Evolutionary conservation across 2,888 invertebrate genomes (phyloP), one percentile per base, ranked within the genome.

Genomic region (Morpho helenor): DNA sequence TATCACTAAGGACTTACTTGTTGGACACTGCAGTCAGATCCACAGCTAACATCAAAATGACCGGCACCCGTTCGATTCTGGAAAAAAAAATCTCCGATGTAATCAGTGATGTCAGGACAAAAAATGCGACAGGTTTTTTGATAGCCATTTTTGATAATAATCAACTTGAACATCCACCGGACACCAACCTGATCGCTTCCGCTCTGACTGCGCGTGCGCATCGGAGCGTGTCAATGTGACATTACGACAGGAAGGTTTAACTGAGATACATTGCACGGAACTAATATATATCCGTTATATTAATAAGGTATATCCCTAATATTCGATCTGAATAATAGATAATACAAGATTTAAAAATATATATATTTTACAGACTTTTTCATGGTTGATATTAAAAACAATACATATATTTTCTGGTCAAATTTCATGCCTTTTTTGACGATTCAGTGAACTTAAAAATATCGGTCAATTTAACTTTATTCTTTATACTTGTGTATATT

Each of bases 1-100:
- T 9, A 10, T 8, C 47, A 40, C 42, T 44, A 49, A 40, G 10
- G 40, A 75, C 86, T 90, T 89, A 95, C 95, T 92, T 95, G 94
- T 79, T 94, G 92, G 60, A 94, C 92, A 78, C 93, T 94, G 85
- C 95, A 95, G 63, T 93, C 93, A 45, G 92, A 91, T 43, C 93
- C 94, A 72, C 95, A 95, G 66, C 93, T 93, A 54, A 94, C 93
- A 74, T 94, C 94, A 69, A 93, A 93, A 72, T 92, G 93, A n/a
- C 91, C 92, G 68, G 93, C 93, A 67, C 93, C 94, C 63, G 94
- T 94, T 68, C 93, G 93, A 77, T 94, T 95, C 95, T 95, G 93
- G 10, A 76, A 72, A 60, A 57, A 67, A 68, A 61, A 59, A 52
- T 57, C 50, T 16, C 48, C 23, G 51, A 49, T 22, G 43, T 41